These are phyloP conservation scores for Pterocles gutturalis DNA, from an alignment of 2,113 vertebrate species.

Conservation along the genomic window DNA sequence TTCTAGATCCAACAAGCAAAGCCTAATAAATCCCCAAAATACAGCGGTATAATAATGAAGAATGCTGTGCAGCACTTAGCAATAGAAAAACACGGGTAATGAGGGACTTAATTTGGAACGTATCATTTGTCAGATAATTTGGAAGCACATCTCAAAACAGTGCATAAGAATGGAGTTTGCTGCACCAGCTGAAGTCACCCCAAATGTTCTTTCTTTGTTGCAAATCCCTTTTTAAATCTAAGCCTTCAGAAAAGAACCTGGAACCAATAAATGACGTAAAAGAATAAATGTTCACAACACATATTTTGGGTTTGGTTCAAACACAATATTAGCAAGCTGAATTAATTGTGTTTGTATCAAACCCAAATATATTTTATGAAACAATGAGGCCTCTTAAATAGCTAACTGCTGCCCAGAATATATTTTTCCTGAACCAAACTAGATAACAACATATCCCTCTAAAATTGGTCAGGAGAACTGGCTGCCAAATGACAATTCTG, in stretches of 20 bases:
- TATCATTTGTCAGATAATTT: constrained; percentile 58
- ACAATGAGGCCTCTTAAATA: constrained; percentile 63
- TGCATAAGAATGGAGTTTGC: constrained; percentile 28
- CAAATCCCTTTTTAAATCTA: constrained; percentile 30
- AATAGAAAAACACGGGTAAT: constrained; percentile 22
- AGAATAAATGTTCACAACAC: constrained; percentile 32
- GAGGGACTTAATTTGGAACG: constrained; percentile 53
- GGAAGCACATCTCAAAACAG: constrained; percentile 48
- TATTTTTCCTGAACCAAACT: constrained; percentile 53
- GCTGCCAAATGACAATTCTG: constrained; percentile 38
- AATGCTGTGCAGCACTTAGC: neutral
- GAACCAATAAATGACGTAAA: constrained; percentile 22
- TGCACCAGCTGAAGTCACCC: constrained; percentile 63
- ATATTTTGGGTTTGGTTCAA: constrained; percentile 48
- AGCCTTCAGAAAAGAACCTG: constrained; percentile 45
- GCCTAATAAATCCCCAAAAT: constrained; percentile 21
- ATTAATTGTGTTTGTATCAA: constrained; percentile 66
- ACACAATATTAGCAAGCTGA: constrained; percentile 52
- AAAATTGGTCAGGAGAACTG: constrained; percentile 52
- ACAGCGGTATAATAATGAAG: neutral
- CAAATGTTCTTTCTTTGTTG: constrained; percentile 41
- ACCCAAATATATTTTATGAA: constrained; percentile 66
- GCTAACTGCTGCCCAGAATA: constrained; percentile 59
- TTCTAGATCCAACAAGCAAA: constrained; percentile 12
- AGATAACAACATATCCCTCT: constrained; percentile 46